Base-by-base conservation (phyloP, 2,797 vertebrate genomes). In the Centroberyx gerrardi region DNA sequence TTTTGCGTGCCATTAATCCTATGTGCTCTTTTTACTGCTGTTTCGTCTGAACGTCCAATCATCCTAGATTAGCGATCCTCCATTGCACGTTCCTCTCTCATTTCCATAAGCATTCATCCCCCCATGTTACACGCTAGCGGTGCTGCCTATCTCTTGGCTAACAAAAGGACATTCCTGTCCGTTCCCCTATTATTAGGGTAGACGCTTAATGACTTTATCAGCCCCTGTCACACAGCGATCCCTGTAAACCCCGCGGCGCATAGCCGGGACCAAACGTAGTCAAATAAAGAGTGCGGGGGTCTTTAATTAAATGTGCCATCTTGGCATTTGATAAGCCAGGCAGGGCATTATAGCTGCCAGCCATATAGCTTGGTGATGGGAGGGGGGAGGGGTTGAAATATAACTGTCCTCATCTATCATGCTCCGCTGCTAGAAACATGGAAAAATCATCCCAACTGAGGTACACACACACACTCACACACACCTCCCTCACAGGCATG, bases 271-370 rank as follows among this genome's bases (percentile, higher is more conserved):
- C 72, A 80, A 78, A 80, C 66, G 18, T 60, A 62, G 70, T 82
- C 79, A 84, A 87, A 88, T 79, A 74, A 85, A 81, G 74, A 78
- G 66, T 44, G 69, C 62, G 70, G 69, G 77, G 81, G 79, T 84
- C 83, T 88, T 91, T 93, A 93, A 94, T 93, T 93, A 93, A 94
- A 92, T 90, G 80, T 88, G 83, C 86, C 87, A 87, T 91, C 71
- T 80, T 88, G 87, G 88, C 85, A 86, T 92, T 90, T 92, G 90
- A 91, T 89, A 89, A 90, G 84, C 82, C 70, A 65, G 82, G 84
- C 69, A 65, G 74, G 77, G 81, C 76, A 72, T 84, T 68, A 73
- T 78, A 68, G 74, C 90, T 82, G 68, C 82, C 65, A 83, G 87
- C 81, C 78, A 76, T 80, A 65, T 42, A 68, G 65, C 66, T 67